Conservation (phyloP, 2,797 vertebrate genomes). For the Anolis apletophallus region DNA sequence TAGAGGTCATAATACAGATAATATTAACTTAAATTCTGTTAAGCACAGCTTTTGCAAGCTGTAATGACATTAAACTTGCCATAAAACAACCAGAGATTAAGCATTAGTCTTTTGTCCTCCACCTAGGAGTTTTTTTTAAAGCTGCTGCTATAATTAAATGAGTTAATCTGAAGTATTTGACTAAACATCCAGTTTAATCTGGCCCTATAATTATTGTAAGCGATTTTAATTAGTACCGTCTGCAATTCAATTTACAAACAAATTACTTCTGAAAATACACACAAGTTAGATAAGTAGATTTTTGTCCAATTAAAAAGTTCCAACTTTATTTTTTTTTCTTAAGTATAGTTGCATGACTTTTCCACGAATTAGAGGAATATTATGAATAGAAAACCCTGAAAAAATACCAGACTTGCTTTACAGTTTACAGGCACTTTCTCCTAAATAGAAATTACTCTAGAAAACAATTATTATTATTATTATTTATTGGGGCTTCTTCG, state of each 20-base stretch:
- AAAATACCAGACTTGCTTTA: not conserved
- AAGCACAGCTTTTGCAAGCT: not conserved
- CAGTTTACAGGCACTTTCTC: not conserved
- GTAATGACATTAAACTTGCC: constrained; percentile 11
- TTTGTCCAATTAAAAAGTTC: constrained; percentile 12
- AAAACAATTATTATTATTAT: too few species aligned
- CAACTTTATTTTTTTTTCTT: not conserved
- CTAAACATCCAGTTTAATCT: constrained; percentile 45
- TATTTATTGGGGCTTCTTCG: too few species aligned
- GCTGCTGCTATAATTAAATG: constrained; percentile 24
- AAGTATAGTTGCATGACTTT: not conserved
- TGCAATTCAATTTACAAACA: constrained; percentile 46
- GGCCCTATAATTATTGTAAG: constrained; percentile 40
- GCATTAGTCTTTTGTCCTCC: constrained; percentile 12
- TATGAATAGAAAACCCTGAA: not conserved
- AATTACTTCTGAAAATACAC: constrained; percentile 40
- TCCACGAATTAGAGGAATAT: not conserved
- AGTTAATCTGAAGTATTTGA: constrained; percentile 22
- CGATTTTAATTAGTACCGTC: constrained; percentile 48
- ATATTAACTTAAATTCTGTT: constrained; percentile 3
- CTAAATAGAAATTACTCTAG: not conserved
- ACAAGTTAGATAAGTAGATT: not conserved
- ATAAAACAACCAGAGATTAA: constrained; percentile 17
- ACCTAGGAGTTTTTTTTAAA: not conserved
- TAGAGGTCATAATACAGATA: not conserved